phyloP scores from a whole-genome alignment of 2,797 vertebrate species.

The Distichodus sexfasciatus region DNA sequence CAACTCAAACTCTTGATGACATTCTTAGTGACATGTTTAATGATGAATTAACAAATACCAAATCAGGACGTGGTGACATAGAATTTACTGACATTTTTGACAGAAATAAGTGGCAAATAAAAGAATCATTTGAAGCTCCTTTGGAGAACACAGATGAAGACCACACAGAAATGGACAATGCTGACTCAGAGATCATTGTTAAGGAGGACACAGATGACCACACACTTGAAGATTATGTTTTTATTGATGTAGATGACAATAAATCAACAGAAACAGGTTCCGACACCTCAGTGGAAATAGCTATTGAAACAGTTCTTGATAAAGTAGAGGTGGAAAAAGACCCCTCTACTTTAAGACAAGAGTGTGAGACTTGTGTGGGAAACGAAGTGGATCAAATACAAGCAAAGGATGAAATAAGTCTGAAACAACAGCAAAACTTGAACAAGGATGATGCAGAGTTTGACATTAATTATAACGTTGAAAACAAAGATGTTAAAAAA shows the following conservation, averaged over 20 bases:
- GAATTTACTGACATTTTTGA: no score
- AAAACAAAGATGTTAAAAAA: not conserved
- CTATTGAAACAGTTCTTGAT: not conserved
- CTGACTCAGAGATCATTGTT: not conserved
- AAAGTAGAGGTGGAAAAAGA: not conserved
- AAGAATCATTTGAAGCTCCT: not conserved
- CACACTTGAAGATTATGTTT: not conserved
- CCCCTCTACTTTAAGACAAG: no score
- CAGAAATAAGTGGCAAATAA: no score
- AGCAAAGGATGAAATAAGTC: not conserved
- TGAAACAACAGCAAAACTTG: not conserved
- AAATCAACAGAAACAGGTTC: not conserved
- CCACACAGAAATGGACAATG: not conserved
- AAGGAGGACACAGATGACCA: not conserved
- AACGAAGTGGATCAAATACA: not conserved
- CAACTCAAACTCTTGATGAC: not conserved
- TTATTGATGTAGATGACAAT: not conserved
- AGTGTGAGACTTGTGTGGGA: no score
- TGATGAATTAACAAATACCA: not conserved
- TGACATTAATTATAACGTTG: conserved; percentile 11
- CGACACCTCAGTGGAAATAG: not conserved
- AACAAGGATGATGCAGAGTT: no score
- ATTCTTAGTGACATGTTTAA: not conserved
- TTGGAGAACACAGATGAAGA: not conserved
- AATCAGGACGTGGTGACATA: no score